Evolutionary conservation across 2,113 vertebrate genomes (phyloP), one percentile per base, ranked within the genome.

Genomic region (Tyrannus savana): DNA sequence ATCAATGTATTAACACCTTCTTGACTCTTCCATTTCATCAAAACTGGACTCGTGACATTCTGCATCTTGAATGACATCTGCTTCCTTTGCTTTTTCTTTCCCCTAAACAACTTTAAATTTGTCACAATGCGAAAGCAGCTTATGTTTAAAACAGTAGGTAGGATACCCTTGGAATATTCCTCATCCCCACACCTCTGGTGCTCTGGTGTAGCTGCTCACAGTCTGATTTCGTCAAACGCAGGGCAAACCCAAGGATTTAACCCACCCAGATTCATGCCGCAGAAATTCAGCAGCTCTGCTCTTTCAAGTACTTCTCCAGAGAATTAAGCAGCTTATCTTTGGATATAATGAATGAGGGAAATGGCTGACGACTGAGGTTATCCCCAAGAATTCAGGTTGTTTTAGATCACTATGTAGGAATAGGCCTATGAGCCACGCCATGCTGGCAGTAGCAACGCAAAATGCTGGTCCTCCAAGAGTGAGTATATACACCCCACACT

Each of bases 381-480:
- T 46, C 35, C 42, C 30, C 5, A 8, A 37, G 37, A 77, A 91
- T 16, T 77, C n/a, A 8, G 47, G 55, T 39, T 85, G 46, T 0
- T 79, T 68, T 35, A 84, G 55, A 72, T 81, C 55, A 71, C 67
- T 56, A 7, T 0, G 0, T 2, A 37, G 67, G 64, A 74, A 77
- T 12, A 27, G 0, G 6, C 59, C 33, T 12, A 25, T 0, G 5
- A 89, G 30, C 25, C 41, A 30, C 0, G 0, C 21, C 23, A 42
- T 0, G 0, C 24, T 19, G 87, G 55, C 21, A 23, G 52, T 1
- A 64, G 56, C 44, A 68, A 60, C 9, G 30, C 11, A 68, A 64
- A 81, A 55, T 23, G 39, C n/a, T 67, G 9, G 19, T 69, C 37
- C 28, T 71, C 23, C 17, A 13, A 33, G 64, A 41, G 41, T 8